A percentile compares a stretch with the other conserved stretches of the same genome.
These are phyloP conservation scores for Anodontia alba DNA, from an alignment of 2,888 invertebrate species.

Conservation along the genomic window DNA sequence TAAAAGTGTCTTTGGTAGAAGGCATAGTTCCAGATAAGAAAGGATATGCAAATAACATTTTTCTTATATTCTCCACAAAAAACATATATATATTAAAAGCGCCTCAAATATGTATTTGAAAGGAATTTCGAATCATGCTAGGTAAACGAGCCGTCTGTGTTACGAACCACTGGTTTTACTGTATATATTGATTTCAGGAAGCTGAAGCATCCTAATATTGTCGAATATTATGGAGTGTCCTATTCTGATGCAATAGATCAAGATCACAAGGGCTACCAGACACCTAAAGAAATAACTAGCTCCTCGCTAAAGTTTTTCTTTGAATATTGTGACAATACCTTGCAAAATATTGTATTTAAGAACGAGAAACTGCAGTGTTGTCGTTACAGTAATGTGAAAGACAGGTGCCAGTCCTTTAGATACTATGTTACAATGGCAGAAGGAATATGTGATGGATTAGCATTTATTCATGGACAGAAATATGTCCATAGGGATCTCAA, in stretches of 20 bases:
- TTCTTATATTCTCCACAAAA: too few species aligned
- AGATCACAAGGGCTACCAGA: neutral
- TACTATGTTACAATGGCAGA: slow-evolving; percentile 66
- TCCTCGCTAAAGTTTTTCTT: slow-evolving; percentile 44
- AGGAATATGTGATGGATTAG: slow-evolving; percentile 71
- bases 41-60: too few species aligned
- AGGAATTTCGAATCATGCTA: too few species aligned
- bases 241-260: slow-evolving; percentile 37
- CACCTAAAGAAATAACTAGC: neutral
- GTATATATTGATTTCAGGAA: slow-evolving; percentile 62
- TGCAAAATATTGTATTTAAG: slow-evolving; percentile 44
- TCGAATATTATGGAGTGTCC: slow-evolving; percentile 72
- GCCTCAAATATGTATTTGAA: too few species aligned
- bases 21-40: too few species aligned
- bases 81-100: too few species aligned
- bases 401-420: slow-evolving; percentile 60
- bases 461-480: slow-evolving; percentile 71
- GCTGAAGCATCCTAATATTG: slow-evolving; percentile 73
- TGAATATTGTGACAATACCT: slow-evolving; percentile 58
- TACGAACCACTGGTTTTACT: too few species aligned
- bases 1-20: too few species aligned
- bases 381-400: neutral
- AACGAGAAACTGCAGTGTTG: slow-evolving; percentile 24
- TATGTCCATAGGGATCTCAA: slow-evolving; percentile 81
- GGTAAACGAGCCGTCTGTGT: too few species aligned